Percentiles rank a stretch among this genome's conserved stretches.
phyloP scores from a whole-genome alignment of 2,113 vertebrate genomes.

The Phalacrocorax aristotelis region DNA sequence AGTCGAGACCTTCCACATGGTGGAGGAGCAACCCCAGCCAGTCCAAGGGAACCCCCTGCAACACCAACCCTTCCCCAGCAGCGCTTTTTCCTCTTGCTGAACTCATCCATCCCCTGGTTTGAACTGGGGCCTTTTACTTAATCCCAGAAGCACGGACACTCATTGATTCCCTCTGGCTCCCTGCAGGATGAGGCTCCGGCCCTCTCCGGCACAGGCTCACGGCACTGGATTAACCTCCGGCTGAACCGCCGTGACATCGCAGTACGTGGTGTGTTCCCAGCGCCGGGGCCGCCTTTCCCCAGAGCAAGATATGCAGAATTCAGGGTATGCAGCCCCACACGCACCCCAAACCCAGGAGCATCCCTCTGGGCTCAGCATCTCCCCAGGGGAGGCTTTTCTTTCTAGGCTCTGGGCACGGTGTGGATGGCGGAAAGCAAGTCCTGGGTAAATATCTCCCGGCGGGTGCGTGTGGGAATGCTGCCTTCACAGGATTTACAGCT shows the following conservation, averaged over 20 bases:
- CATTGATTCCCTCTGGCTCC: neutral
- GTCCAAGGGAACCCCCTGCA: rapidly evolving
- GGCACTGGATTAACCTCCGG: rapidly evolving
- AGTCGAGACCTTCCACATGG: rapidly evolving
- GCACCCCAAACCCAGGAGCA: neutral
- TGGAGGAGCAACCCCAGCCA: neutral
- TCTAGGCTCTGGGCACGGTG: neutral
- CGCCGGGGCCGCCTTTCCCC: rapidly evolving
- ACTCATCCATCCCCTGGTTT: neutral
- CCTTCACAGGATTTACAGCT: slow-evolving; percentile 63
- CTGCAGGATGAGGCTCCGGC: neutral
- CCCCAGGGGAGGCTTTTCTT: neutral
- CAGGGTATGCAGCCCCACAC: neutral
- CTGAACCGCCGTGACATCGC: rapidly evolving
- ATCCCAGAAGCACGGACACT: neutral
- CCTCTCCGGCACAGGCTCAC: rapidly evolving
- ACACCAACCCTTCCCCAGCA: rapidly evolving
- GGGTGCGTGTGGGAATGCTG: slow-evolving; percentile 7
- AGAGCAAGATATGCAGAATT: neutral
- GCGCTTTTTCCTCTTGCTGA: rapidly evolving
- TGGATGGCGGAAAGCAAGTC: neutral
- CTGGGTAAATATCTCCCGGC: slow-evolving; percentile 40
- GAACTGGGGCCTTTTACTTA: neutral
- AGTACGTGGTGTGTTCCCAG: rapidly evolving
- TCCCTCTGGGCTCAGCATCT: neutral